Evolutionary conservation across 2,797 vertebrate genomes (phyloP), one percentile per base, ranked within the genome.

Genomic region (Xyrichtys novacula): DNA sequence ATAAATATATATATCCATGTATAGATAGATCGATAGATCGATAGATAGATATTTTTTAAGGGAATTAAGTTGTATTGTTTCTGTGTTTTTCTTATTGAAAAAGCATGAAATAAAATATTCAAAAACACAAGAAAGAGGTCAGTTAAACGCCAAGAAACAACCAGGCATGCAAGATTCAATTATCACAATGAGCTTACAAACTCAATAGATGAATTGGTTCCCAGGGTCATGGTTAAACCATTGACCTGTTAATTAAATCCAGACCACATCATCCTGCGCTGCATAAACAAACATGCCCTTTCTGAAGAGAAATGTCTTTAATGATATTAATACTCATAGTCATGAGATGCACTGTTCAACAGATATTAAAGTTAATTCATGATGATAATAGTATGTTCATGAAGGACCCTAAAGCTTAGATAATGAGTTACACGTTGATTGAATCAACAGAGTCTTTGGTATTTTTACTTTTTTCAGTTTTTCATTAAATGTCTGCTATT

Each of bases 151-250:
- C 17, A 16, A 34, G 15, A 7, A 25, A 46, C 29, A 34, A 54
- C 20, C 19, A n/a, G 28, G 14, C 29, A 10, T 53, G 48, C 2
- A 43, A n/a, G 11, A 65, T 36, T 53, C 12, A 42, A 22, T 44
- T 20, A 36, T 26, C 50, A 54, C 22, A 26, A 26, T 28, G 23
- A 29, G n/a, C 43, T 39, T 20, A 29, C 47, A 55, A 39, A 47
- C 7, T 19, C 32, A n/a, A 47, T 47, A 32, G 34, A 17, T 29
- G 38, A 23, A 40, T 44, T n/a, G n/a, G 44, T 55, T 49, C 54
- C 32, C 6, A 22, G 49, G 48, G 17, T n/a, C 38, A 14, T 52
- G 43, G 25, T 29, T 32, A 4, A 12, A 54, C 31, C 28, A 39
- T 40, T 22, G 47, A 43, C 2, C 7, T 8, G 38, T 17, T n/a